A percentile compares a stretch with the other conserved stretches of the same genome.
phyloP scores from a whole-genome alignment of 2,797 vertebrate genomes.

The Falco biarmicus region DNA sequence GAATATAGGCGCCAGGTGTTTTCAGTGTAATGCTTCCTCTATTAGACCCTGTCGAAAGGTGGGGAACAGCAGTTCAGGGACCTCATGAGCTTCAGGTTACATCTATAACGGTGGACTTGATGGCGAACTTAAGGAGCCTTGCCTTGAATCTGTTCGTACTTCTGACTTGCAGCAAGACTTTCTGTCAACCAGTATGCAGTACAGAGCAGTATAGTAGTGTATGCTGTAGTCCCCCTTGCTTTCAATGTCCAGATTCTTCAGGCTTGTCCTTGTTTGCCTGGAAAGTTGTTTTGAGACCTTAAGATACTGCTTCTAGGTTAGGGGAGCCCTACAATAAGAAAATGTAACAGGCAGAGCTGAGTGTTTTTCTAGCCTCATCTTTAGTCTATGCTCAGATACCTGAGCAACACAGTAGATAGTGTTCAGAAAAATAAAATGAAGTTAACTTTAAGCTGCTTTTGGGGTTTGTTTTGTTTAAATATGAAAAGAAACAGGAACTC shows the following conservation, averaged over 20 bases:
- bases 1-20: not conserved
- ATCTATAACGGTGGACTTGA: not conserved
- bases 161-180: not conserved
- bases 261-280: not conserved
- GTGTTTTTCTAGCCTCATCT: not conserved
- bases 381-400: not conserved
- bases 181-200: rapidly evolving
- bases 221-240: not conserved
- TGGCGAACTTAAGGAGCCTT: not conserved
- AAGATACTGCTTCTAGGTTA: not conserved
- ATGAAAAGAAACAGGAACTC: not conserved
- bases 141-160: not conserved
- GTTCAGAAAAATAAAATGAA: not conserved
- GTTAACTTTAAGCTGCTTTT: not conserved
- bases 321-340: not conserved
- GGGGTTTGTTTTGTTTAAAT: not conserved
- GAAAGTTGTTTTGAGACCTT: not conserved
- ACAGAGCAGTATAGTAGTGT: not conserved
- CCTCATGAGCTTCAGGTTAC: not conserved
- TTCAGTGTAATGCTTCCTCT: not conserved
- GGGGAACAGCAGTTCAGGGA: not conserved
- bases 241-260: not conserved
- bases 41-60: not conserved
- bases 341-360: not conserved
- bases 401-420: not conserved